Evolutionary conservation across 2,113 vertebrate genomes (phyloP), one percentile per base, ranked within the genome.

Genomic region (Rallus limicola): DNA sequence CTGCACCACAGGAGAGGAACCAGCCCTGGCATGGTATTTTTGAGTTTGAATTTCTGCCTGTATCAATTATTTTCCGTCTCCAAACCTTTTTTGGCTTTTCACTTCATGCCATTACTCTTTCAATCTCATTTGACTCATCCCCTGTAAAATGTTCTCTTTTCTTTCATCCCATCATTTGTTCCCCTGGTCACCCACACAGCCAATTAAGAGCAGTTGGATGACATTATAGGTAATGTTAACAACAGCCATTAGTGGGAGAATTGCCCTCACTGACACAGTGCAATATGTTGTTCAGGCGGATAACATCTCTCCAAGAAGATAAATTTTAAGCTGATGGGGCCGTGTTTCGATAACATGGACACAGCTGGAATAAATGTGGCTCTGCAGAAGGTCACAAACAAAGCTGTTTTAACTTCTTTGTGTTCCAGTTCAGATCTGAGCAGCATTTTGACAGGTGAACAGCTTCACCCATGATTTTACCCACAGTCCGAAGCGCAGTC

Each of bases 151-250:
- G 59, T 25, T 83, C 70, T 70, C 62, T 59, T 79, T 59, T 29
- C 46, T 59, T 94, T 64, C 55, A 48, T 53, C 34, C 77, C 89
- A 79, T 75, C 86, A 10, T 28, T 58, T 1, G 4, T 59, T 81
- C 56, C 88, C 63, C 36, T n/a, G 89, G 80, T 75, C 92, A 90
- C 91, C 82, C 94, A 92, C 83, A 13, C 46, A 55, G 72, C 28
- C 56, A 82, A 83, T 84, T 80, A 90, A 58, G 25, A 74, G 68
- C 58, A 68, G n/a, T 68, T 68, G 46, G 2, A 2, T 77, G 79
- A 87, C 82, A 19, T 58, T 46, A 48, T 0, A 80, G 64, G 52
- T 63, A 38, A 68, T 63, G 79, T 28, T 74, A 95, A 79, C 48
- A 60, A 12, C 25, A 81, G 24, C 58, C 59, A 29, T 56, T 65